A percentile compares a stretch with the other conserved stretches of the same genome.
These are phyloP conservation scores for Homarus gammarus DNA, from an alignment of 2,888 invertebrate species.

Conservation along the genomic window DNA sequence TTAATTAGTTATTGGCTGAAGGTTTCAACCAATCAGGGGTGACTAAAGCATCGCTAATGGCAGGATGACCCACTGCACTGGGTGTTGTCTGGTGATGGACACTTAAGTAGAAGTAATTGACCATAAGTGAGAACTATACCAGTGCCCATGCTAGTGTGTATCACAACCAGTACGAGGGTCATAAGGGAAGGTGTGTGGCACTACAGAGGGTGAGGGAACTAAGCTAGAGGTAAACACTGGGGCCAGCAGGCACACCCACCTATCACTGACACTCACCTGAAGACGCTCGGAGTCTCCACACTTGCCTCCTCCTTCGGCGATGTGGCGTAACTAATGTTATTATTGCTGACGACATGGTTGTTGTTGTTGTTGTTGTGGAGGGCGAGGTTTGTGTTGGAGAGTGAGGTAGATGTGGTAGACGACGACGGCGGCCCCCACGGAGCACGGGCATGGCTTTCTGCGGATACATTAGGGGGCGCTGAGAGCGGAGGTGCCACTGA, in stretches of 20 bases:
- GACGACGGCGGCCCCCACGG: constrained; percentile 67
- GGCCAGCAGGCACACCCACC: background rate
- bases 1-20: no score
- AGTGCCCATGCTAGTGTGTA: background rate
- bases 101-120: no score
- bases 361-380: constrained; percentile 61
- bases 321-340: constrained; percentile 36
- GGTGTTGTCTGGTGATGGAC: no score
- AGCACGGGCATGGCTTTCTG: constrained; percentile 3
- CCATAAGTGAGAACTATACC: no score
- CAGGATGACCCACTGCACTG: no score
- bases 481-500: constrained; percentile 53
- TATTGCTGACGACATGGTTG: constrained; percentile 38
- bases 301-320: constrained; percentile 47
- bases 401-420: constrained; percentile 71
- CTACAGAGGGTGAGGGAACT: background rate
- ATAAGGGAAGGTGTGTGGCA: background rate
- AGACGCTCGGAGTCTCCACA: constrained; percentile 49
- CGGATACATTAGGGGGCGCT: constrained; percentile 36
- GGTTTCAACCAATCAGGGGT: no score
- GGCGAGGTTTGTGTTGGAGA: constrained; percentile 69
- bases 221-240: background rate
- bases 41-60: no score
- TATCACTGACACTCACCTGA: constrained; percentile 58
- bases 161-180: background rate